Evolutionary conservation across 2,113 vertebrate species (phyloP), one percentile per base, ranked within the genome.

Genomic region (Hippolais icterina): DNA sequence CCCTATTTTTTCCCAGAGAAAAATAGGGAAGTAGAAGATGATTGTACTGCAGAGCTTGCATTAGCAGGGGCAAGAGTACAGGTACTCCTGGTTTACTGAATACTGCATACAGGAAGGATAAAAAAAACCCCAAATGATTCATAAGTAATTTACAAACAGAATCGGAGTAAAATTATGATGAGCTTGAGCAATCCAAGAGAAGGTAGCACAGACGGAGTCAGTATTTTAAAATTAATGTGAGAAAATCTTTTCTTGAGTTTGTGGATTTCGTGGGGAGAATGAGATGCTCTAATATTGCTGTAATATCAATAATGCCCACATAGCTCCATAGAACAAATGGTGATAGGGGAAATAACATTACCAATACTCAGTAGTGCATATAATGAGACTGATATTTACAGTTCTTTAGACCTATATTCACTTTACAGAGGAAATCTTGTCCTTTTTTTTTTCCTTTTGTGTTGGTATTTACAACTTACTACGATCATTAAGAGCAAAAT

Each of bases 381-480:
- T 79, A 78, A 89, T 83, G 75, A 96, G 50, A 77, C 66, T 85
- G 84, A 85, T 97, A 94, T 96, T 96, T 96, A 81, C 85, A 87
- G 72, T 88, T 96, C 85, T 94, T 92, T 83, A 92, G 37, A 86
- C 54, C 53, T 83, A 86, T 86, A 92, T 93, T 96, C 80, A 89
- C 94, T 92, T 96, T 75, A 86, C 41, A 81, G 76, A 52, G 37
- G 60, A 90, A 88, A 63, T 50, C 20, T 80, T 70, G 31, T 80
- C 24, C 5, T 37, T 11, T 61, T 47, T 61, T 47, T 53, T 82
- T 77, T 15, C 17, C 21, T 29, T 90, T 86, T 93, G 13, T 83
- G 37, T 86, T 83, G 60, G 37, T 96, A 90, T 87, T 90, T 94
- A 46, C 49, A 88, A 89, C 89, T 92, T 90, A 78, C 74, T 82